Percentiles rank a stretch among this genome's conserved stretches.
Conservation (phyloP, 2,113 vertebrate species). For the Antennarius striatus region DNA sequence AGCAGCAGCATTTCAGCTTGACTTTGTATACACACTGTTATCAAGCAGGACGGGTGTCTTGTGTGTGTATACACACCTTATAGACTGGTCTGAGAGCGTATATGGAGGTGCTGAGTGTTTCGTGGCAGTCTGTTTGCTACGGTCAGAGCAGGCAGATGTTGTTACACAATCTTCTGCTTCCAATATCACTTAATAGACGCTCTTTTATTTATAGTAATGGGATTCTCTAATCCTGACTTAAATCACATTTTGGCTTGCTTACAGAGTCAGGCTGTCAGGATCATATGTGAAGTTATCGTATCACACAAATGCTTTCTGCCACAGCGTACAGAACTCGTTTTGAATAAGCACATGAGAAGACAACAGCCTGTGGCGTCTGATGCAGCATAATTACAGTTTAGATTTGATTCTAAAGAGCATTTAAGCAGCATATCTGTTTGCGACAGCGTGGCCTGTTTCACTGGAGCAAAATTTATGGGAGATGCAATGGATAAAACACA, state of each 20-base stretch:
- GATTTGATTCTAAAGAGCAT: no score
- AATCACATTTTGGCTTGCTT: neutral
- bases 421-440: no score
- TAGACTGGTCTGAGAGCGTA: conserved; percentile 48
- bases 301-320: no score
- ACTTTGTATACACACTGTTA: conserved; percentile 51
- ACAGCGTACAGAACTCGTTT: no score
- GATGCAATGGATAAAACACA: no score
- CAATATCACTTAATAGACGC: conserved; percentile 39
- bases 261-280: neutral
- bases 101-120: conserved; percentile 31
- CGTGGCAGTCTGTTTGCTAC: conserved; percentile 2
- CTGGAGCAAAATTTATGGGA: no score
- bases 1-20: conserved; percentile 40
- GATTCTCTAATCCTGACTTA: conserved; percentile 19
- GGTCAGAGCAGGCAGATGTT: conserved; percentile 27
- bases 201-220: conserved; percentile 38
- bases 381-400: no score
- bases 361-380: no score
- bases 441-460: no score
- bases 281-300: no score
- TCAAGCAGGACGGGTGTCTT: conserved; percentile 38
- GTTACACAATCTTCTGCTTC: conserved; percentile 5
- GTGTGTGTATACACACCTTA: conserved; percentile 45
- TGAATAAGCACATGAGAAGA: no score